phyloP scores from a whole-genome alignment of 1,140 invertebrate species.

The Acyrthosiphon pisum region DNA sequence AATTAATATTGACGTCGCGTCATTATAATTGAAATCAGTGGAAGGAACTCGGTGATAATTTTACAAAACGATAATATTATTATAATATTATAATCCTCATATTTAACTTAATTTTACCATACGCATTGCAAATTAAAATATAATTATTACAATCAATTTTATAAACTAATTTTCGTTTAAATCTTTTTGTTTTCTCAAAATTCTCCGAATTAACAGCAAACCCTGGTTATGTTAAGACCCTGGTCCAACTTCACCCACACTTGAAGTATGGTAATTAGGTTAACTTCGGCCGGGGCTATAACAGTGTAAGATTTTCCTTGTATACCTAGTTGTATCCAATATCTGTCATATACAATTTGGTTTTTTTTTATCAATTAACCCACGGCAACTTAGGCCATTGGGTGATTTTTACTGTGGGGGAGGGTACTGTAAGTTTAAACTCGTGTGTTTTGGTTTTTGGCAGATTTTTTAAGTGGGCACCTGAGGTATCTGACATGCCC shows the following conservation, averaged over 20 bases:
- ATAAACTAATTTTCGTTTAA: not conserved
- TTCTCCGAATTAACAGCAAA: not conserved
- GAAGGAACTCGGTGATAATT: not conserved
- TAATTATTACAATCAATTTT: not conserved
- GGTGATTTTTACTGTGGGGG: too few relatives aligned
- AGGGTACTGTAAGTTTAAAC: too few relatives aligned
- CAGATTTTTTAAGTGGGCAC: too few relatives aligned
- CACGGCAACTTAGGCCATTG: too few relatives aligned
- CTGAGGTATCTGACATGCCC: too few relatives aligned
- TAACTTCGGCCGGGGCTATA: not conserved
- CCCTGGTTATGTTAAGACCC: not conserved
- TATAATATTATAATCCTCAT: too few relatives aligned
- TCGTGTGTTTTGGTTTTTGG: too few relatives aligned
- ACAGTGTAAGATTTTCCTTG: not conserved
- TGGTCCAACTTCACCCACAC: too few relatives aligned
- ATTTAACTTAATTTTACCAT: not conserved
- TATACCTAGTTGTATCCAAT: too few relatives aligned
- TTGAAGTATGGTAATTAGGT: not conserved
- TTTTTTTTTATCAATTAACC: too few relatives aligned
- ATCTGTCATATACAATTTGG: too few relatives aligned
- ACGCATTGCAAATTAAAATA: not conserved
- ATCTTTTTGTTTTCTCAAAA: not conserved
- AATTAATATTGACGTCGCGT: not conserved
- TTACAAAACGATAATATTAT: not conserved
- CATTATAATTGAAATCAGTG: not conserved